A percentile compares a stretch with the other conserved stretches of the same genome.
Evolutionary conservation across 2,113 vertebrate species (phyloP).

Genomic region (Balaeniceps rex): DNA sequence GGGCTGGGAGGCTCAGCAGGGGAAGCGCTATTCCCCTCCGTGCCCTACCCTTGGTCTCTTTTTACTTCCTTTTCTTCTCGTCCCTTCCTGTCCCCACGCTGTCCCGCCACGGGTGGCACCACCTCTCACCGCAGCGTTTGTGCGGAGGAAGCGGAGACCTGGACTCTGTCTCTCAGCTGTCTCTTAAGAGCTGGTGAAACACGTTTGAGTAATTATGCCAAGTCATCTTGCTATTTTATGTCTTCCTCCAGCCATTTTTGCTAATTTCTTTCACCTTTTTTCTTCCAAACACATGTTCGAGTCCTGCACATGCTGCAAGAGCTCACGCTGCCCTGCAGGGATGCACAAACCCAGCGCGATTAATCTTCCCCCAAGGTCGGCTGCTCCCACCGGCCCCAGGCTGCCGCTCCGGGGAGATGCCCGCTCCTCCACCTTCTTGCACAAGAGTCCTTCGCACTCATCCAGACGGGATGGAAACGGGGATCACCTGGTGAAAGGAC

Average conservation of each 20-base stretch:
- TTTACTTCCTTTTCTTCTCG: not conserved
- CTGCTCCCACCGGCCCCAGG: not conserved
- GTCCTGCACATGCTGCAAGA: not conserved
- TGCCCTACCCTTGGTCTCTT: not conserved
- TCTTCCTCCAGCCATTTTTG: not conserved
- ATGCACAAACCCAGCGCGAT: accelerated
- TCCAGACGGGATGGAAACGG: not conserved
- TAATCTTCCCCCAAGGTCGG: not conserved
- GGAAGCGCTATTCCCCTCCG: not conserved
- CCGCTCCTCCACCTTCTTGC: not conserved
- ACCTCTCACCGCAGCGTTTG: not conserved
- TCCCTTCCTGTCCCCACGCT: not conserved
- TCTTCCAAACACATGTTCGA: accelerated
- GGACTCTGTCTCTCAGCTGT: too few species aligned
- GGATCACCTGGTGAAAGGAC: not conserved
- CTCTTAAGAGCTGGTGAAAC: not conserved
- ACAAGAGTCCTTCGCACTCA: not conserved
- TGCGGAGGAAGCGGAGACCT: not conserved
- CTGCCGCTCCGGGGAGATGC: not conserved
- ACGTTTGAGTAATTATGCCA: not conserved
- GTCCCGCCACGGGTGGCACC: not conserved
- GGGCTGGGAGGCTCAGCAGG: not conserved
- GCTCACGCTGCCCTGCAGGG: not conserved
- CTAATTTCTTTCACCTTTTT: not conserved
- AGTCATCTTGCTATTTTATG: not conserved